Percentiles rank a stretch among this genome's conserved stretches.
Conservation (phyloP, 2,797 vertebrate genomes). For the Onychomys torridus region DNA sequence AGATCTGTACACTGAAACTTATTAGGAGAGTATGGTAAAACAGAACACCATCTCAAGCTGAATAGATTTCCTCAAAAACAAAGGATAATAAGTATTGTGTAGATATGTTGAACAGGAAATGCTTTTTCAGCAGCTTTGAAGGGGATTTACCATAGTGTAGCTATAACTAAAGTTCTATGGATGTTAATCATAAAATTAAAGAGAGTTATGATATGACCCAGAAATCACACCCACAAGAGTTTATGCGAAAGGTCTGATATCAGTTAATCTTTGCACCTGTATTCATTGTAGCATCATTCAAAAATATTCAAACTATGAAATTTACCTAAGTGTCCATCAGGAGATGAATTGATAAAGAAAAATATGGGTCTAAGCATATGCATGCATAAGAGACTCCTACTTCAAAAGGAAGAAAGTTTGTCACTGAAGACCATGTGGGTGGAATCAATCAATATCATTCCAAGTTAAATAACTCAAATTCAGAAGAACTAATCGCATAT, state of each 20-base stretch:
- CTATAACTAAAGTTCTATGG: neutral
- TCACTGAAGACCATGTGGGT: neutral
- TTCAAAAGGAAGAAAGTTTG: neutral
- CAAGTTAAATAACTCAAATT: neutral
- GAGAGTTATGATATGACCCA: neutral
- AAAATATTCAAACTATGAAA: neutral
- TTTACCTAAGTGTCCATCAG: neutral
- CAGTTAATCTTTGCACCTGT: neutral
- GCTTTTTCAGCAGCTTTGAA: neutral
- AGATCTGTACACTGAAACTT: neutral
- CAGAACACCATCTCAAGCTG: neutral
- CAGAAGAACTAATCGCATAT: neutral
- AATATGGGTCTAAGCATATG: neutral
- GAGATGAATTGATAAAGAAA: neutral
- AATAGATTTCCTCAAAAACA: neutral
- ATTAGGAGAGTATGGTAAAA: neutral
- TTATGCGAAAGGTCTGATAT: neutral
- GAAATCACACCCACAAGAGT: neutral
- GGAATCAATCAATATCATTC: neutral
- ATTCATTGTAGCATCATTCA: neutral
- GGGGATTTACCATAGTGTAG: neutral
- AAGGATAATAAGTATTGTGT: neutral
- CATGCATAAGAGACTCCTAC: neutral
- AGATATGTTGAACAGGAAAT: neutral
- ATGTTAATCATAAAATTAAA: neutral